A percentile compares a stretch with the other conserved stretches of the same genome.
phyloP scores from a whole-genome alignment of 2,888 invertebrate species.

The Oligia latruncula region DNA sequence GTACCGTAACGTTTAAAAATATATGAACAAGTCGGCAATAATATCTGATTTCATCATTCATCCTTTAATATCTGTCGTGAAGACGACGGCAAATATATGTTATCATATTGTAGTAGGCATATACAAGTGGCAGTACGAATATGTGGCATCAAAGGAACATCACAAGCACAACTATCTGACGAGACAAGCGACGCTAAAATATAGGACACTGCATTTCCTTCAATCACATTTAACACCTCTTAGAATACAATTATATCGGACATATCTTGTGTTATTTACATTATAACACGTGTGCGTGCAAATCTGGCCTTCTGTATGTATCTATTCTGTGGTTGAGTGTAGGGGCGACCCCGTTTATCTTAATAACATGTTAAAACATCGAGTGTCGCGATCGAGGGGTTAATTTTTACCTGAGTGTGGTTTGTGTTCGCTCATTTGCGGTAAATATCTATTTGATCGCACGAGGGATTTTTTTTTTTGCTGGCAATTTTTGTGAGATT shows the following conservation, averaged over 20 bases:
- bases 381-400: conserved; percentile 70
- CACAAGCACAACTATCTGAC: neutral
- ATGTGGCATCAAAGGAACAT: neutral
- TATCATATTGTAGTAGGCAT: neutral
- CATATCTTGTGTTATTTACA: neutral
- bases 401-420: conserved; percentile 73
- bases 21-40: neutral
- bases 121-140: neutral
- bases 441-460: conserved; percentile 76
- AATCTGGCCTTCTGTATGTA: neutral
- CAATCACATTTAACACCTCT: too few relatives aligned
- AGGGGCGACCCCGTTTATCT: conserved; percentile 81
- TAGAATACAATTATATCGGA: neutral
- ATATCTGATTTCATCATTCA: neutral
- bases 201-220: too few relatives aligned
- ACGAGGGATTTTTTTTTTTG: conserved; percentile 52
- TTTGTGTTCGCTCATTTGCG: conserved; percentile 77
- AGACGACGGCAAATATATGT: neutral
- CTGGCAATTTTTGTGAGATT: conserved; percentile 25
- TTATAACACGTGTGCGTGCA: too few relatives aligned
- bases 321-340: conserved; percentile 42
- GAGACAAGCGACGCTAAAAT: neutral
- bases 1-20: neutral
- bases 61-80: neutral
- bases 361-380: conserved; percentile 84